Conservation (phyloP, 2,888 invertebrate species). For the Netelia melanura region DNA sequence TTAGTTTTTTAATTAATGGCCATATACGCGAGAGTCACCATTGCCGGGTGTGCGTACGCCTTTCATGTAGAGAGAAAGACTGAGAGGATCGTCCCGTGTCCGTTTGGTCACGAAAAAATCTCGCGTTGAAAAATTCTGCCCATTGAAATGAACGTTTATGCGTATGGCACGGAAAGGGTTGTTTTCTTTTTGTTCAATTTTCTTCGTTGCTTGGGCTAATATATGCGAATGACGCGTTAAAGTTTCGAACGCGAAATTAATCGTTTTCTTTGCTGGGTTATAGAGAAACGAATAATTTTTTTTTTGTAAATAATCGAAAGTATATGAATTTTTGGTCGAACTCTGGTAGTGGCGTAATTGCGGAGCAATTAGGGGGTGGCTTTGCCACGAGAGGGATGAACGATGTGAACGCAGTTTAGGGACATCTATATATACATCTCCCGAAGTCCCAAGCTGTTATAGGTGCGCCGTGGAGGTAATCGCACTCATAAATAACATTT, state of each 20-base stretch:
- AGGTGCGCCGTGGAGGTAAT: constrained; percentile 81
- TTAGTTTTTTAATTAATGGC: constrained; percentile 84
- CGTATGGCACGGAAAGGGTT: not conserved
- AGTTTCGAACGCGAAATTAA: not conserved
- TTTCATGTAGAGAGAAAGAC: constrained; percentile 9
- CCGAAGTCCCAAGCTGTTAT: constrained; percentile 70
- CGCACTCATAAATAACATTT: constrained; percentile 82
- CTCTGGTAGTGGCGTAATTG: constrained; percentile 70
- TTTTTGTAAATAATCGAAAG: constrained; percentile 2
- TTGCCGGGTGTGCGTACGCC: constrained; percentile 10
- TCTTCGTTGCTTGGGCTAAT: constrained; percentile 2
- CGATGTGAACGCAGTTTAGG: constrained; percentile 68
- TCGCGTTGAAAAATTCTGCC: constrained; percentile 43
- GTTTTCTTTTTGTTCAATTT: not conserved
- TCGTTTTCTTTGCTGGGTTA: no score
- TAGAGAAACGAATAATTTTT: not conserved
- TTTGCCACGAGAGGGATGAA: constrained; percentile 59
- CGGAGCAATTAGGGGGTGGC: constrained; percentile 75
- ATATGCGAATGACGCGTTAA: not conserved
- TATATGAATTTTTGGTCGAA: not conserved
- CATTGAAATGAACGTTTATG: constrained; percentile 30
- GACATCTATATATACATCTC: constrained; percentile 57
- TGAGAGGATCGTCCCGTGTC: not conserved
- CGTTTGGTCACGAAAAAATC: constrained; percentile 39
- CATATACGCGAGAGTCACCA: constrained; percentile 51